Base-by-base conservation (phyloP, 2,888 invertebrate species). In the Drosophila longiperda region DNA sequence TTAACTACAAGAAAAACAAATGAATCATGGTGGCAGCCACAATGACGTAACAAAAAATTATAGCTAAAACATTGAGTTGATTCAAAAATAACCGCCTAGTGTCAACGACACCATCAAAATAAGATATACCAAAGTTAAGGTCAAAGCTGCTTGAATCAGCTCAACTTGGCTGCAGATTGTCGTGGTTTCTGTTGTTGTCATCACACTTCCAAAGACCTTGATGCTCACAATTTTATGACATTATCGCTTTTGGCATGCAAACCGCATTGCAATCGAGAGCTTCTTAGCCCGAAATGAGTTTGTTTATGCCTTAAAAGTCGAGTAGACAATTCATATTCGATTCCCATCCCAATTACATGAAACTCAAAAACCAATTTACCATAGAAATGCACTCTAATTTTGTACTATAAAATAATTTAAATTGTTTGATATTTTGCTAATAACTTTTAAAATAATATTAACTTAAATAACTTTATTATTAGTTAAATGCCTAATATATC, bases 181-280 rank as follows among this genome's bases (percentile, higher is more conserved):
- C 62, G 45, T 73, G 66, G 66, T 70, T 59, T 70, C n/a, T 70
- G 71, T 62, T 64, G 45, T 81, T 79, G 80, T 78, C 79, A 78
- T 48, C 74, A 64, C 72, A 52, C 20, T 45, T 63, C 42, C 53
- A 60, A 68, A 64, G 73, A 75, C 90, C 84, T 85, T 87, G 74
- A 73, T 69, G 62, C 60, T 69, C 67, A 71, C 62, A 77, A 84
- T 84, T 84, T 89, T 90, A 89, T 88, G 87, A 89, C 45, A 75
- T 45, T 73, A 63, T 64, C 55, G 57, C 69, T 67, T 68, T 75
- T 89, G 80, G 83, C 85, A 89, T 84, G 83, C 88, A 89, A 78
- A 73, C 74, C 80, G 65, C 72, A 58, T 60, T 84, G 90, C 86
- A 89, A 52, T 73, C 71, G 60, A 61, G 68, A 59, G 62, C 50